Base-by-base conservation (phyloP, 2,797 vertebrate species). In the Pelodytes ibericus region DNA sequence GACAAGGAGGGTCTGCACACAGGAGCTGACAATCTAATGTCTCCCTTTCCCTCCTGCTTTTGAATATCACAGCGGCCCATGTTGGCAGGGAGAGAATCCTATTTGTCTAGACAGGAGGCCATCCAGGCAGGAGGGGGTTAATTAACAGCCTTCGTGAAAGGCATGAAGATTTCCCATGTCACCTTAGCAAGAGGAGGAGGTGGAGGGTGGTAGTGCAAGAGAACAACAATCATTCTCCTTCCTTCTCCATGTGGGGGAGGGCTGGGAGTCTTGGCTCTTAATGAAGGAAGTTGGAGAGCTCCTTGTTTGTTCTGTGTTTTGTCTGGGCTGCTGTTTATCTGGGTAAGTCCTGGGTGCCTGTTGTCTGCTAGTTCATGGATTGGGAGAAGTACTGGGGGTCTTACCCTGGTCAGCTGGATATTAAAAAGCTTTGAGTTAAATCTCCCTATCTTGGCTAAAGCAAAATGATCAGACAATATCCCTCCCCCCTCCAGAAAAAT, bases 291-390 rank as follows among this genome's bases (percentile, higher is more conserved):
- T 69, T 77, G 49, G n/a, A 18, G 24, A 60, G 49, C 10, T 33
- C n/a, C 25, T 72, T 72, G 75, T 72, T 72, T 79, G 83, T 71
- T 78, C 30, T 36, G 4, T 36, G 4, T 36, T 72, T 29, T 75
- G 73, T 22, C 81, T 81, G 68, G 74, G 66, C 47, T 22, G 51
- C 39, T 56, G 74, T 20, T 74, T 64, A 72, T 75, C 67, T 61
- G 31, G 69, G 79, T 71, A 61, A 71, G 56, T 16, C 25, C 1
- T 41, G 70, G 44, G 22, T 59, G 33, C 26, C 9, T 1, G 22
- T 2, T 25, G 62, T 68, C 9, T 44, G 36, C 20, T 29, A 31
- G 27, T 62, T 30, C 65, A 61, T 44, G 26, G 16, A 22, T 15
- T 64, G 13, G 59, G 69, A 57, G 57, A 31, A 3, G 33, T 16